These are phyloP conservation scores for Ormyrus thymus DNA, from an alignment of 2,888 invertebrate species.

Conservation along the genomic window DNA sequence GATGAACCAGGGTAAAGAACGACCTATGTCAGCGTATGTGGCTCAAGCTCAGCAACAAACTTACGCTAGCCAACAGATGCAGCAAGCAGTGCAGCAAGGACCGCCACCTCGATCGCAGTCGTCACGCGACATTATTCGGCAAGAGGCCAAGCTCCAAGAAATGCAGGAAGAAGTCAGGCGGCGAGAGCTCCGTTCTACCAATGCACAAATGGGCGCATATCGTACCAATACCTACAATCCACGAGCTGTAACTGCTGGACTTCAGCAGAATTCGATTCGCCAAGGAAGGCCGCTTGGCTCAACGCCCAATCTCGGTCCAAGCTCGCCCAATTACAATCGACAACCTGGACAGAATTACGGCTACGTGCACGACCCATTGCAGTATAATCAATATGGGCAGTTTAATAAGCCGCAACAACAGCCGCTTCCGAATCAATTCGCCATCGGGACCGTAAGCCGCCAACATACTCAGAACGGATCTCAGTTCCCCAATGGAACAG, in stretches of 20 bases:
- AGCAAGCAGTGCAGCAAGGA: constrained; percentile 61
- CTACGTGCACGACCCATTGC: constrained; percentile 61
- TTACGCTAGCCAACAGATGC: constrained; percentile 39
- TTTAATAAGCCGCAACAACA: constrained; percentile 62
- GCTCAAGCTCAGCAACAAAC: constrained; percentile 60
- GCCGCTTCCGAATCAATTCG: constrained; percentile 56
- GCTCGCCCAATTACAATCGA: constrained; percentile 64
- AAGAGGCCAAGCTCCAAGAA: constrained; percentile 84
- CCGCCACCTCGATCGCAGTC: constrained; percentile 75
- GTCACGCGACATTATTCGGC: constrained; percentile 76
- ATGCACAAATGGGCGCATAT: constrained; percentile 38
- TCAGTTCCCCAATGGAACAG: constrained; percentile 60
- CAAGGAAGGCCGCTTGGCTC: constrained; percentile 59
- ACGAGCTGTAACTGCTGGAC: constrained; percentile 63
- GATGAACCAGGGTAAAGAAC: constrained; percentile 71
- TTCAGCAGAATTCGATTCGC: constrained; percentile 55
- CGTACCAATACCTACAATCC: constrained; percentile 66
- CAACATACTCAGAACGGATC: constrained; percentile 62
- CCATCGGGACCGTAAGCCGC: constrained; percentile 53
- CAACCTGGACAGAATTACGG: constrained; percentile 45
- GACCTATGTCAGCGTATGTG: constrained; percentile 79
- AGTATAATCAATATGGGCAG: constrained; percentile 68
- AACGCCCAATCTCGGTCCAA: constrained; percentile 69
- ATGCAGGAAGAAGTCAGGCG: constrained; percentile 88
- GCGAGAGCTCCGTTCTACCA: constrained; percentile 70